phyloP scores from a whole-genome alignment of 2,113 vertebrate genomes.

The Beaufortia kweichowensis region DNA sequence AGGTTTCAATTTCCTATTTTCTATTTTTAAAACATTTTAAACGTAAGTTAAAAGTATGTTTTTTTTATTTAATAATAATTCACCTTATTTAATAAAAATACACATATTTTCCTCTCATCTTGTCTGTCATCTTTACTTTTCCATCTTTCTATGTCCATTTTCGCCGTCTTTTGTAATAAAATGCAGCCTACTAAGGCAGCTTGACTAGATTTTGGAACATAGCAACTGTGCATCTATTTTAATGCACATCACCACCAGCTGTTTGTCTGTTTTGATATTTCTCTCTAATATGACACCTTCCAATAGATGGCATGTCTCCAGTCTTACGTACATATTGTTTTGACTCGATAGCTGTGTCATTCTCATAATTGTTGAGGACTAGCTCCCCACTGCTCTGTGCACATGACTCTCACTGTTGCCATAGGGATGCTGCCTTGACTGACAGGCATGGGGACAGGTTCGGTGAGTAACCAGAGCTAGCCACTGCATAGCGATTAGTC shows the following conservation, averaged over 20 bases:
- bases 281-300: neutral
- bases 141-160: no score
- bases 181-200: no score
- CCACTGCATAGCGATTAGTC: constrained; percentile 37
- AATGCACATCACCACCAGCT: constrained; percentile 2
- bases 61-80: no score
- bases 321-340: constrained; percentile 41
- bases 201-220: no score
- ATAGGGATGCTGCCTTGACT: constrained; percentile 37
- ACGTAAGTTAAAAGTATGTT: no score
- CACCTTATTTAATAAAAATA: no score
- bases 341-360: constrained; percentile 37
- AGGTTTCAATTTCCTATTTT: no score
- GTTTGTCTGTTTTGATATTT: constrained; percentile 15
- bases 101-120: no score
- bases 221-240: neutral
- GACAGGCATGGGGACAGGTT: constrained; percentile 41
- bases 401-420: constrained; percentile 37
- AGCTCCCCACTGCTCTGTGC: constrained; percentile 15
- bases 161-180: no score
- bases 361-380: constrained; percentile 31
- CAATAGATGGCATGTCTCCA: neutral
- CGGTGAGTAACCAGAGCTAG: constrained; percentile 29
- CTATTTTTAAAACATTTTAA: no score
- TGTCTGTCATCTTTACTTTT: no score